Base-by-base conservation (phyloP, 2,797 vertebrate species). In the Poeciliopsis gracilis region DNA sequence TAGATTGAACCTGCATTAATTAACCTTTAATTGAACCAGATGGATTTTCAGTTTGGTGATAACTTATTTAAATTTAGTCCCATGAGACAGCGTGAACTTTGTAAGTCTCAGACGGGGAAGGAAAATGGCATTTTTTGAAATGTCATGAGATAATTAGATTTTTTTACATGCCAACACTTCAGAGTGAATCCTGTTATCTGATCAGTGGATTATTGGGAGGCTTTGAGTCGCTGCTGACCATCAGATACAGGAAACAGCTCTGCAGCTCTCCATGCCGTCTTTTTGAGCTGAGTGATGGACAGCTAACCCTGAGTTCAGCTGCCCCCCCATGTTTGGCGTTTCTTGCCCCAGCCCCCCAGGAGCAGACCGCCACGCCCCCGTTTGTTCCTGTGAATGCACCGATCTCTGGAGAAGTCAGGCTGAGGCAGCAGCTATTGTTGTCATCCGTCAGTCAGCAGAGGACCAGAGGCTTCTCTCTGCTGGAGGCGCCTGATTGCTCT, bases 301-400 rank as follows among this genome's bases (percentile, higher is more conserved):
- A 0, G 47, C 73, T 81, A 82, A 20, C 57, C 76, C 23, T 16
- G 53, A 76, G 15, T 74, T 69, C 7, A 6, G 1, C 45, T 71
- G 49, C 82, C 7, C 55, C 72, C 46, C 33, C 53, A 61, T 78
- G 79, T 73, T 74, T 45, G 45, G 73, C 55, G 45, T 43, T 45
- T 66, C 38, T 36, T 23, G 59, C 77, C 76, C 67, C 49, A n/a
- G 76, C 79, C 87, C 83, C 84, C 33, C 3, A 0, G 72, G 76
- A 77, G 70, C 18, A 0, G 1, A 13, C 55, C 16, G 0, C 36
- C 88, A 67, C 63, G 3, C 83, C 84, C 79, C 79, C 88, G 45
- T 91, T 91, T 93, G 87, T 93, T 80, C 81, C 13, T 46, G 57
- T 90, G 82, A 92, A 88, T 75, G 79, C 75, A 70, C 77, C 0